Evolutionary conservation across 2,888 invertebrate genomes (phyloP).

Genomic region (Trachelus stipa): DNA sequence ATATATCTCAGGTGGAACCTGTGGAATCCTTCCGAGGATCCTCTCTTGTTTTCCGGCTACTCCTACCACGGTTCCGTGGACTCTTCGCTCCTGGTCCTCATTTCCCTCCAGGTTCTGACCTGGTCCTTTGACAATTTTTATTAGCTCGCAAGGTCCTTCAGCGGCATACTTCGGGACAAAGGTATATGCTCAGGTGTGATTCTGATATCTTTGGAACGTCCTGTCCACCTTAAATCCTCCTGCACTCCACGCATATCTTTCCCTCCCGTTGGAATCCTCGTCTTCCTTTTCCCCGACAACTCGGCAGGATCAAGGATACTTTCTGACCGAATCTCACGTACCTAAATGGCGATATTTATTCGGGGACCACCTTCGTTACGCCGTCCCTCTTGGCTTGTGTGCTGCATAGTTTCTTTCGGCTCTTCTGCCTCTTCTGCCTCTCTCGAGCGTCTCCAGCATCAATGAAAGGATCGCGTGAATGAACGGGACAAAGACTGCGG

Average conservation of each 20-base stretch:
- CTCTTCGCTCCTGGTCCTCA: constrained; percentile 3
- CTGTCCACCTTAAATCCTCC: constrained; percentile 27
- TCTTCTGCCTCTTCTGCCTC: not conserved
- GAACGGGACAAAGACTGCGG: constrained; percentile 55
- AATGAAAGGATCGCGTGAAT: constrained; percentile 64
- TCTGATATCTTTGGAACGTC: constrained; percentile 56
- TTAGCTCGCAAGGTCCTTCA: not conserved
- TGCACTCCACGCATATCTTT: not conserved
- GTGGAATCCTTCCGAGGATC: not conserved
- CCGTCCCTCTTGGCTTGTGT: constrained; percentile 42
- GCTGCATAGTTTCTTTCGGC: constrained; percentile 58
- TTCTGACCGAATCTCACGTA: constrained; percentile 50
- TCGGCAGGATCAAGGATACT: constrained; percentile 37
- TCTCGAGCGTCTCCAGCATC: constrained; percentile 46
- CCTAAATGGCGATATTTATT: constrained; percentile 50
- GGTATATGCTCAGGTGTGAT: constrained; percentile 50
- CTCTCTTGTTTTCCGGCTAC: not conserved
- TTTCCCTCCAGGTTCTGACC: not conserved
- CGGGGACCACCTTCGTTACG: constrained; percentile 61
- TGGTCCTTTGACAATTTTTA: not conserved
- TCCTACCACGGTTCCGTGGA: constrained; percentile 16
- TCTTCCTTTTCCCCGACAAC: constrained; percentile 6
- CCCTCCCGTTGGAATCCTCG: constrained; percentile 29
- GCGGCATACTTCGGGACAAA: constrained; percentile 24
- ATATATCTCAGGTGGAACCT: not conserved